Evolutionary conservation across 2,888 invertebrate genomes (phyloP), one percentile per base, ranked within the genome.

Genomic region (Cerastis rubricosa): DNA sequence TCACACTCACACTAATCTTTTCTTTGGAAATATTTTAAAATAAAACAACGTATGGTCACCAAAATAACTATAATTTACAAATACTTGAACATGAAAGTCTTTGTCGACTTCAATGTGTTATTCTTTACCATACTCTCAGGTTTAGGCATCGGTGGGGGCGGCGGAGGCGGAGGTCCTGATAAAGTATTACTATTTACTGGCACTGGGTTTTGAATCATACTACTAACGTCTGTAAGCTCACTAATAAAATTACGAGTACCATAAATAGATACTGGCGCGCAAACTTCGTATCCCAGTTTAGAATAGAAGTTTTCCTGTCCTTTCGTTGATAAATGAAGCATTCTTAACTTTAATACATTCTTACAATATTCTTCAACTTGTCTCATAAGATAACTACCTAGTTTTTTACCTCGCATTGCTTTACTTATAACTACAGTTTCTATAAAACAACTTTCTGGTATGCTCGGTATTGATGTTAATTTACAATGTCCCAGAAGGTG

Each of bases 381-480:
- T 78, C 95, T 97, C 98, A 99, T 98, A 59, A 99, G 95, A 90
- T 97, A 97, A 88, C 98, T 98, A 35, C 99, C 99, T 84, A 98
- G 97, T 86, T 98, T 98, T 93, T 97, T 97, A 19, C 98, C 98
- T 85, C 99, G 97, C 89, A 97, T 97, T 29, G 95, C 94, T 93
- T 97, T 97, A 85, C 97, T 97, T 90, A 99, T 98, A 25, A 99
- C 98, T 86, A 99, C 98, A 61, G 98, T 98, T 96, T 98, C 98
- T 74, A 99, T 96, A 91, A 98, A 98, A 94, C 98, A 98, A 84
- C 98, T 97, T 81, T 97, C 97, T 82, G 96, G 97, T 88, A 98
- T 97, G 88, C 97, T 97, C 4, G 98, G 98, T 90, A 98, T 97
- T 70, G 97, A 94, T 66, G 98, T 98, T 78, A 99, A 95, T 95